phyloP scores from a whole-genome alignment of 2,113 vertebrate genomes.

The Sander vitreus region DNA sequence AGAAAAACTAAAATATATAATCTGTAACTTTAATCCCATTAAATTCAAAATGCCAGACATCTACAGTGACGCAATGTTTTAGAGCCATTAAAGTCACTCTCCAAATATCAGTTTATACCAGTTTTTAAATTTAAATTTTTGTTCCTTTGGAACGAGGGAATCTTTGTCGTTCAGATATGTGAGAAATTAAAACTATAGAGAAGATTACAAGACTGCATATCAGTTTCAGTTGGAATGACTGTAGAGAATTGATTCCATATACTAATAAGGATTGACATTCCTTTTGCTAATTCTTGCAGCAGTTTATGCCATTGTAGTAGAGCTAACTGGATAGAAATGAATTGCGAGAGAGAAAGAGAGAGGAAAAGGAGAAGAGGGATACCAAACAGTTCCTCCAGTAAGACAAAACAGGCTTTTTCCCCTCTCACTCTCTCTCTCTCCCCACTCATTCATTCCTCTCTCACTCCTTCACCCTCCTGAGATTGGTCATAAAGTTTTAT shows the following conservation, averaged over 20 bases:
- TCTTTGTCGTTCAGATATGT: background rate
- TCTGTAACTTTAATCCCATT: background rate
- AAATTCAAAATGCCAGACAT: slow-evolving; percentile 7
- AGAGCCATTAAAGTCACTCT: background rate
- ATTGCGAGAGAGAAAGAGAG: slow-evolving; percentile 6
- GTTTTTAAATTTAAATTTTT: background rate
- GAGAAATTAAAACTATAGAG: background rate
- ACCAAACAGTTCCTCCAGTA: slow-evolving; percentile 18
- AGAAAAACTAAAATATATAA: slow-evolving; percentile 2
- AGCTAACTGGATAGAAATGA: background rate
- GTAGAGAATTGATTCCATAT: background rate
- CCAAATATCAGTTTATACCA: background rate
- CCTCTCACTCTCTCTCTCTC: slow-evolving; percentile 24
- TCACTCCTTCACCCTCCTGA: slow-evolving; percentile 51
- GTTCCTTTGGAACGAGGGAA: background rate
- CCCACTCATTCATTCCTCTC: slow-evolving; percentile 61
- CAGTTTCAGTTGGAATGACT: background rate
- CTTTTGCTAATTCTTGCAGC: background rate
- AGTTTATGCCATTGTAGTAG: background rate
- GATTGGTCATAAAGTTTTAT: slow-evolving; percentile 80
- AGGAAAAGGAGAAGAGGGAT: slow-evolving; percentile 34
- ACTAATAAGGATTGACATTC: background rate
- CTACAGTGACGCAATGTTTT: slow-evolving; percentile 1
- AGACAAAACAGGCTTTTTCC: slow-evolving; percentile 57
- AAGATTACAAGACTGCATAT: background rate